Percentiles rank a stretch among this genome's conserved stretches.
These are phyloP conservation scores for Leistus spinibarbis DNA, from an alignment of 2,888 invertebrate genomes.

Conservation along the genomic window DNA sequence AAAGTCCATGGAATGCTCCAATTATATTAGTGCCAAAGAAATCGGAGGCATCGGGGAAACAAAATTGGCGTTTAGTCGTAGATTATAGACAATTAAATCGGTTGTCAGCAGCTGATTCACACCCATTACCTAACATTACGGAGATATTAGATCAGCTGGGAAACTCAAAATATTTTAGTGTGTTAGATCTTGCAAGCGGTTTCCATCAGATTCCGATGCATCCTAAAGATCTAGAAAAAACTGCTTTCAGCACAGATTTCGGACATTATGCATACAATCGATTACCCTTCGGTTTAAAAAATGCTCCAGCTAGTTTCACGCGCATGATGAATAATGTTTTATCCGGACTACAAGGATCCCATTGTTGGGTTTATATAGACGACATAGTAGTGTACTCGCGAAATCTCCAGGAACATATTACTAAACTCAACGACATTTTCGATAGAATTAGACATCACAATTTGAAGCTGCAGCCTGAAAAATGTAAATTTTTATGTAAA, in stretches of 20 bases:
- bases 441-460: constrained; percentile 38
- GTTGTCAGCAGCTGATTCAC: background rate
- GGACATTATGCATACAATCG: constrained; percentile 42
- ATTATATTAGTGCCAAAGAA: background rate
- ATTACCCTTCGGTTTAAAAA: constrained; percentile 46
- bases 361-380: constrained; percentile 36
- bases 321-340: constrained; percentile 47
- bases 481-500: background rate
- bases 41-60: background rate
- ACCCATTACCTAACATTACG: background rate
- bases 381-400: constrained; percentile 35
- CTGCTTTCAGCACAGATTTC: constrained; percentile 36
- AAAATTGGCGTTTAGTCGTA: background rate
- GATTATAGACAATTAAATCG: background rate
- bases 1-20: background rate
- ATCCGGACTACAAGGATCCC: constrained; percentile 40
- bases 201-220: background rate
- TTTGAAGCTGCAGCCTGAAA: constrained; percentile 31
- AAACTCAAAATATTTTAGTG: background rate
- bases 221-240: constrained; percentile 28
- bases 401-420: constrained; percentile 29
- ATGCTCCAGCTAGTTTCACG: constrained; percentile 48
- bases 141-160: background rate
- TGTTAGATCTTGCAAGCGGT: background rate
- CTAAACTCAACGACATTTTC: constrained; percentile 44